Base-by-base conservation (phyloP, 2,888 invertebrate genomes). In the Tanypteryx hageni region DNA sequence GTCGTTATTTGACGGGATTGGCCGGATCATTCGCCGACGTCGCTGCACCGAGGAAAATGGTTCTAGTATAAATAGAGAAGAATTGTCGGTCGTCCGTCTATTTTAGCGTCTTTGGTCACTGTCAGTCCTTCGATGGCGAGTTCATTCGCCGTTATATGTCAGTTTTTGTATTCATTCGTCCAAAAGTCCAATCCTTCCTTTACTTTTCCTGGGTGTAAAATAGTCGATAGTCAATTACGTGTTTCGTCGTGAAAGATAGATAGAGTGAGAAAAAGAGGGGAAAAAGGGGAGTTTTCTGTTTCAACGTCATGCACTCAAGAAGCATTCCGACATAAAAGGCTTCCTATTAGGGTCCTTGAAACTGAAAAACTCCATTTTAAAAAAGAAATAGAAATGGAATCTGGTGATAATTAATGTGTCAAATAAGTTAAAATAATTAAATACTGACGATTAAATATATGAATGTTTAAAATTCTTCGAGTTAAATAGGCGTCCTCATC, bases 361-460 rank as follows among this genome's bases (percentile, higher is more conserved):
- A 76, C 18, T 22, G 76, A 4, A 44, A 44, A 44, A 44, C 5
- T 4, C 13, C 11, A 76, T 10, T 4, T 76, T 22, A 76, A 27
- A 10, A 11, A 27, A 11, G 10, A 76, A 22, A 4, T 13, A 76
- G 18, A 27, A 27, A 18, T 13, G 18, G 27, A 76, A 9, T 76
- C n/a, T 76, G 27, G 27, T 13, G 27, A 76, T 27, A 18, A 27
- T 27, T 27, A 27, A 76, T 76, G 22, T 11, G 13, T 76, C 27
- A 76, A 76, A 76, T 76, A 76, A 76, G 22, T 76, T 76, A 44
- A 76, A 27, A 76, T 76, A 27, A 4, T 76, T 76, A 76, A 76
- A 76, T 76, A 76, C 22, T 76, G 11, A 76, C 22, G 76, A 76
- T 76, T 76, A 76, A 76, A 76, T 76, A 76, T 27, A 10, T 27